Evolutionary conservation across 1,140 invertebrate genomes (phyloP), one percentile per base, ranked within the genome.

Genomic region (Pseudomyrmex sp.): DNA sequence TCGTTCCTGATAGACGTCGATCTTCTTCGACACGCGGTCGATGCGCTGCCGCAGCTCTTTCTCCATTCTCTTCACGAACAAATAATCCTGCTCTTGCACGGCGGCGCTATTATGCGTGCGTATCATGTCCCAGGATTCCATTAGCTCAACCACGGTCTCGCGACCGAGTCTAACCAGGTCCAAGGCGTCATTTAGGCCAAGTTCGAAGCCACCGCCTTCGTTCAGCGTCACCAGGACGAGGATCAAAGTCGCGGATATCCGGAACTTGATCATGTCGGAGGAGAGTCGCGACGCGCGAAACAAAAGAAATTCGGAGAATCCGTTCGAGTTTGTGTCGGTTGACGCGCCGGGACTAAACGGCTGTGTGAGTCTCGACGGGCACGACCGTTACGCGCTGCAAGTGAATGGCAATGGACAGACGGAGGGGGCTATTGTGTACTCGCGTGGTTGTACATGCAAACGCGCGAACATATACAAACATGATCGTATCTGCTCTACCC

Each of bases 111-210:
- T n/a, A 26, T 59, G 85, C 0, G 86, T 63, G 12, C 65, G 68
- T 94, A 96, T 93, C 20, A 96, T 87, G 58, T 96, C 95, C 96
- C 96, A 96, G 2, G 96, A 95, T 75, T 96, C 95, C 0, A 96
- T 88, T 10, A 96, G 91, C 1, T 96, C 94, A 4, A 95, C 94
- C 2, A 95, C 92, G 1, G 96, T 94, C 70, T 96, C 96, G 66
- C 95, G 95, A 10, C 95, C 95, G 7, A 96, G 93, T 84, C 95
- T 93, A 1, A 97, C 85, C 0, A 97, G 93, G 82, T 97, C 96
- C 9, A 96, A 85, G 0, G 96, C 94, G 65, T 96, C 95, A 69
- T 95, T 94, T 7, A 96, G 93, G 93, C 93, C 79, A 69, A 92
- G 18, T 59, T 66, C 69, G 7, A 68, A 20, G 52, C 73, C 4